Evolutionary conservation across 2,113 vertebrate genomes (phyloP), one percentile per base, ranked within the genome.

Genomic region (Nannobrachium achirus): DNA sequence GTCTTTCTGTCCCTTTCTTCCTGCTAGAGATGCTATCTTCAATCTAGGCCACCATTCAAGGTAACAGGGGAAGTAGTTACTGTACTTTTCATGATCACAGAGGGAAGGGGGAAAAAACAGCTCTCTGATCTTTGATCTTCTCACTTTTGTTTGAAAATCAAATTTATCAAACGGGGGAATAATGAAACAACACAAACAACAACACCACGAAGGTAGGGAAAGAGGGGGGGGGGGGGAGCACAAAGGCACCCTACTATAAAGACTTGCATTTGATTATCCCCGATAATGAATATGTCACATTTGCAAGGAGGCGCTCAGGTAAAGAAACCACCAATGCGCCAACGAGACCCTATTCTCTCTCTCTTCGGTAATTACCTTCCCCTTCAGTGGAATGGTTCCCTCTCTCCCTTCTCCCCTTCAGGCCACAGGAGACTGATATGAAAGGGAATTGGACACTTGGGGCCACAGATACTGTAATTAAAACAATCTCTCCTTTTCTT

Each of bases 221-320:
- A 71, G 74, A 82, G 66, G 81, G 74, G 56, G 61, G 69, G 74
- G 82, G 63, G 79, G 72, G 53, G 61, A 85, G 82, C 86, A 90
- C 86, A 90, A 89, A 89, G 82, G 90, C 82, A 84, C 81, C 83
- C 56, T 41, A 78, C 81, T 86, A 79, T 81, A 83, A 82, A 85
- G 73, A 68, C 83, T 87, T 90, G 92, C 91, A 93, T 93, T 90
- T 92, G 88, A 93, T 92, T 91, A 93, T 87, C 78, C 85, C 67
- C 66, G 78, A 88, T 92, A 92, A 93, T 92, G 89, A 93, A 92
- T 85, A 82, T 92, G 92, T 93, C 92, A 92, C 92, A 92, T 89
- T 86, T 84, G 77, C 82, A 89, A 90, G 89, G 71, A 84, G 75
- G 76, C 74, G 80, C 85, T 88, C 91, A 93, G 92, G 92, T 93